Percentiles rank a stretch among this genome's conserved stretches.
phyloP scores from a whole-genome alignment of 2,888 invertebrate species.

The Andricus curvator region DNA sequence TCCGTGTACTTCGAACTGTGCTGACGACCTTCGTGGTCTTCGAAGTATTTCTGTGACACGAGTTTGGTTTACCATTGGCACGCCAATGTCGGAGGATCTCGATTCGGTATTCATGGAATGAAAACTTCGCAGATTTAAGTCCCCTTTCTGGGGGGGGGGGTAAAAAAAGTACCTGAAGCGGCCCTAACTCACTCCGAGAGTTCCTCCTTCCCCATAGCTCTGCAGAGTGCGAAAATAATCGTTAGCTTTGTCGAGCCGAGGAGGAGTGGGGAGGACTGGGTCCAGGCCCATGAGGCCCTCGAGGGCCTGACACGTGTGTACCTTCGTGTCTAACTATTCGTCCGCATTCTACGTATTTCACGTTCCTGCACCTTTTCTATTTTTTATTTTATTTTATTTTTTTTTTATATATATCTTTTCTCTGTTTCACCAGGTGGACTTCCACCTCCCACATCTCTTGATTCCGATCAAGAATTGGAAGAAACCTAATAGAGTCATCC shows the following conservation, averaged over 20 bases:
- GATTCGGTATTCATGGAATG: conserved; percentile 61
- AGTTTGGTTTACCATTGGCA: conserved; percentile 6
- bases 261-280: conserved; percentile 42
- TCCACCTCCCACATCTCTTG: conserved; percentile 8
- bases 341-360: conserved; percentile 46
- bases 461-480: conserved; percentile 9
- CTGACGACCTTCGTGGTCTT: background rate
- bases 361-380: background rate
- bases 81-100: conserved; percentile 42
- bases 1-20: background rate
- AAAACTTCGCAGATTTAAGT: conserved; percentile 60
- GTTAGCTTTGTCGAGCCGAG: conserved; percentile 69
- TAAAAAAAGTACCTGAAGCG: conserved; percentile 55
- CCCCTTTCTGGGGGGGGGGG: conserved; percentile 52
- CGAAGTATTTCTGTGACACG: conserved; percentile 12
- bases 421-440: conserved; percentile 9
- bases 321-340: conserved; percentile 56
- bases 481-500: conserved; percentile 29
- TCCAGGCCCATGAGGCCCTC: conserved; percentile 42
- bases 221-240: conserved; percentile 68
- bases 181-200: conserved; percentile 59
- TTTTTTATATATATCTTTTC: conserved; percentile 26
- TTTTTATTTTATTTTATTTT: background rate
- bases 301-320: conserved; percentile 46
- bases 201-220: conserved; percentile 23